Conservation (phyloP, 2,888 invertebrate species). For the Bedellia somnulentella region DNA sequence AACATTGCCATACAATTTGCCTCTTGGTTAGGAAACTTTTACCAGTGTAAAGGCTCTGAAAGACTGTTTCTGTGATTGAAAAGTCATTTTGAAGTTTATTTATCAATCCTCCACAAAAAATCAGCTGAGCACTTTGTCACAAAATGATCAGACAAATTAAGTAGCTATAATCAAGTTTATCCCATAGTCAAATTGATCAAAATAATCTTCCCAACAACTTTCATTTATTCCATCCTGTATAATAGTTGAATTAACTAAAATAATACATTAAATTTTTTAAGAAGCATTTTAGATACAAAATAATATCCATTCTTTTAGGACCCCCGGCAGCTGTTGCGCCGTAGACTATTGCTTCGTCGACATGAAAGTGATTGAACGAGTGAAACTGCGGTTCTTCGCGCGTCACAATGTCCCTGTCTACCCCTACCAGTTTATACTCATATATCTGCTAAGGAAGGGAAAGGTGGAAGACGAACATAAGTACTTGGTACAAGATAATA, state of each 20-base stretch:
- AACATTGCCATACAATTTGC: too few species aligned
- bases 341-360: conserved; percentile 53
- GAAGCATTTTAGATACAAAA: too few species aligned
- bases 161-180: neutral
- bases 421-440: conserved; percentile 47
- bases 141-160: neutral
- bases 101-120: too few species aligned
- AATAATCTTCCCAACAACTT: too few species aligned
- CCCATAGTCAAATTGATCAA: neutral
- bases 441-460: conserved; percentile 40
- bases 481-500: conserved; percentile 44
- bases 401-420: conserved; percentile 50
- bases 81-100: too few species aligned
- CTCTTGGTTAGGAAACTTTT: too few species aligned
- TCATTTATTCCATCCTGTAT: too few species aligned
- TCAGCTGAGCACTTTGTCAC: too few species aligned
- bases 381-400: conserved; percentile 44
- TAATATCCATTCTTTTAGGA: conserved; percentile 22
- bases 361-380: conserved; percentile 49
- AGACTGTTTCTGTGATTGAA: too few species aligned
- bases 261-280: too few species aligned
- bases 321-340: conserved; percentile 48
- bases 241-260: too few species aligned
- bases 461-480: conserved; percentile 41
- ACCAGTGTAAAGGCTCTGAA: too few species aligned